Percentiles rank a stretch among this genome's conserved stretches.
Evolutionary conservation across 2,113 vertebrate genomes (phyloP).

Genomic region (Paramormyrops kingsleyae): DNA sequence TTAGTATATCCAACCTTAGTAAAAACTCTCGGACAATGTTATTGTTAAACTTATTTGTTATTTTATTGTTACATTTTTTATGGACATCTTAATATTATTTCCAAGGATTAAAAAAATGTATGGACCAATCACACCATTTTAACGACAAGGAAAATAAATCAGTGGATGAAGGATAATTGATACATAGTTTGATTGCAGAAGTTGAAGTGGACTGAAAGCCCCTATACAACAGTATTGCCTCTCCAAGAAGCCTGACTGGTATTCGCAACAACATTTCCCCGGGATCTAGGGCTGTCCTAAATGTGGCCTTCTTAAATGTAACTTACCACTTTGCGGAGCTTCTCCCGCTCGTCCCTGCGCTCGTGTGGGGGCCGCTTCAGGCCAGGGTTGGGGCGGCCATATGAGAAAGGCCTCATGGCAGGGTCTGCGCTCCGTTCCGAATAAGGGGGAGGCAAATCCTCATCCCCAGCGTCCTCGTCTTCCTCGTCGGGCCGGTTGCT

Average conservation of each 20-base stretch:
- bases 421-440: conserved; percentile 63
- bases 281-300: not conserved
- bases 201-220: not conserved
- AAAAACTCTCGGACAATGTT: not conserved
- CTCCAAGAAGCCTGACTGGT: not conserved
- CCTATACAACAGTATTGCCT: not conserved
- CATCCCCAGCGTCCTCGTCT: conserved; percentile 18
- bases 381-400: conserved; percentile 60
- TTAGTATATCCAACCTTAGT: not conserved
- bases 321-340: conserved; percentile 79
- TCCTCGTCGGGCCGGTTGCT: conserved; percentile 45
- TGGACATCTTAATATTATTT: not conserved
- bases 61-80: not conserved
- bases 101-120: not conserved
- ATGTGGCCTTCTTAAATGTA: conserved; percentile 3
- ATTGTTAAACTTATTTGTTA: not conserved
- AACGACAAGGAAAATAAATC: not conserved
- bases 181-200: not conserved
- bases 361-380: conserved; percentile 57
- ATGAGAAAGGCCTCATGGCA: conserved; percentile 48
- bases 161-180: not conserved
- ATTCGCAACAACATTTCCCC: not conserved
- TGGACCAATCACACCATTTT: not conserved
- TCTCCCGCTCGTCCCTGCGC: conserved; percentile 75
- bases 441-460: conserved; percentile 69